Percentiles rank a stretch among this genome's conserved stretches.
phyloP scores from a whole-genome alignment of 2,113 vertebrate species.

The Chroicocephalus ridibundus region DNA sequence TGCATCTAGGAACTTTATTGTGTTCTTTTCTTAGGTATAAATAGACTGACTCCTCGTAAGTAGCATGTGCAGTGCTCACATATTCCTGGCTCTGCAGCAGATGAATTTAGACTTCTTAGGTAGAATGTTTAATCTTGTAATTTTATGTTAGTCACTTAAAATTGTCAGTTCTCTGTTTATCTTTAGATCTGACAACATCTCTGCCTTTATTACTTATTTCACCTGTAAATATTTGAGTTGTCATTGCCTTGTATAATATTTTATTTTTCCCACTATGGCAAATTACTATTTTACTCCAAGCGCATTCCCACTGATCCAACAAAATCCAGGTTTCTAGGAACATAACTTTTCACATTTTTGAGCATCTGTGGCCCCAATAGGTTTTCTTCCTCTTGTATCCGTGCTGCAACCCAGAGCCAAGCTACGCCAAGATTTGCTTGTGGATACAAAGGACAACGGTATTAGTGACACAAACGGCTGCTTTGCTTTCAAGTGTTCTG shows the following conservation, averaged over 20 bases:
- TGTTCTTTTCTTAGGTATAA: background rate
- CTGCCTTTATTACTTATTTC: constrained; percentile 9
- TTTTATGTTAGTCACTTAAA: constrained; percentile 24
- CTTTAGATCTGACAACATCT: constrained; percentile 12
- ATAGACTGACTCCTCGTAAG: background rate
- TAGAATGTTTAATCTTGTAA: constrained; percentile 7
- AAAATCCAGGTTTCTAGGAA: background rate
- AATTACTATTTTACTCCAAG: background rate
- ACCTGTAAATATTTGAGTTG: constrained; percentile 43
- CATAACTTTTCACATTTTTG: background rate
- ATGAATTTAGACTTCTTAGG: constrained; percentile 24
- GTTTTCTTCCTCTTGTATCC: background rate
- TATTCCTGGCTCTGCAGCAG: background rate
- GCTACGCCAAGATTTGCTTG: background rate
- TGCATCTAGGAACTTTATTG: background rate
- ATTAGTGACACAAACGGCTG: background rate
- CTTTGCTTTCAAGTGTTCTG: background rate
- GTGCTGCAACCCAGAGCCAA: background rate
- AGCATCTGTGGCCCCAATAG: background rate
- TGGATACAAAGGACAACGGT: background rate
- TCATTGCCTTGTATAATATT: background rate
- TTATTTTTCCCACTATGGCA: background rate
- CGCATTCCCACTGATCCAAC: background rate
- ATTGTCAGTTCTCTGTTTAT: constrained; percentile 29
- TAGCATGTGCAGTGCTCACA: background rate